phyloP scores from a whole-genome alignment of 2,113 vertebrate genomes.

The Microcebus griseorufus region DNA sequence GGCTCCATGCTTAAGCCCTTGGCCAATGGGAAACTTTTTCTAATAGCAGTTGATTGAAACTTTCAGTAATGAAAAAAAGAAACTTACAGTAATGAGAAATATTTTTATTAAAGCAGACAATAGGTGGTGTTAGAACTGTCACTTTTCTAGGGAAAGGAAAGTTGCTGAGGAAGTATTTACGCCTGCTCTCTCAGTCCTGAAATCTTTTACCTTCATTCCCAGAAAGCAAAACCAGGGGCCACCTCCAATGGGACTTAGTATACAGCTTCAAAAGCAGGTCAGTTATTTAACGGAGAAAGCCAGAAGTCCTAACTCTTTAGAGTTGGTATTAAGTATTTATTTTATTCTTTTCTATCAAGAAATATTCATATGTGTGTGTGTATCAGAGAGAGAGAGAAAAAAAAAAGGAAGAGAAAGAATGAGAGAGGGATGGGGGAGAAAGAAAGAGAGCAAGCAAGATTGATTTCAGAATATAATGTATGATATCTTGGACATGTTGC shows the following conservation, averaged over 20 bases:
- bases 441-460: not conserved
- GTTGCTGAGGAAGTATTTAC: not conserved
- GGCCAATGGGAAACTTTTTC: not conserved
- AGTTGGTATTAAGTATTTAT: not conserved
- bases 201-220: constrained; percentile 32
- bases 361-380: not conserved
- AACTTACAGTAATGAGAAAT: not conserved
- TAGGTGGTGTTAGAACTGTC: not conserved
- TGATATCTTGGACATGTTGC: not conserved
- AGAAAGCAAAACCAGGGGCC: not conserved
- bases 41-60: not conserved
- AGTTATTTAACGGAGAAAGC: not conserved
- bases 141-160: constrained; percentile 14
- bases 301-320: not conserved
- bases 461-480: not conserved
- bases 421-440: not conserved
- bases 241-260: not conserved
- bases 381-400: not conserved
- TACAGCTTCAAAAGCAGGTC: not conserved
- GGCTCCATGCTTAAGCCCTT: not conserved
- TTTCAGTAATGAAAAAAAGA: not conserved
- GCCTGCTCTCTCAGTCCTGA: not conserved
- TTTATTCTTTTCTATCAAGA: not conserved
- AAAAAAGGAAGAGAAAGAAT: too few relatives aligned
- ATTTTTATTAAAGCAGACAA: not conserved